Evolutionary conservation across 2,113 vertebrate species (phyloP), one percentile per base, ranked within the genome.

Genomic region (Lontra canadensis): DNA sequence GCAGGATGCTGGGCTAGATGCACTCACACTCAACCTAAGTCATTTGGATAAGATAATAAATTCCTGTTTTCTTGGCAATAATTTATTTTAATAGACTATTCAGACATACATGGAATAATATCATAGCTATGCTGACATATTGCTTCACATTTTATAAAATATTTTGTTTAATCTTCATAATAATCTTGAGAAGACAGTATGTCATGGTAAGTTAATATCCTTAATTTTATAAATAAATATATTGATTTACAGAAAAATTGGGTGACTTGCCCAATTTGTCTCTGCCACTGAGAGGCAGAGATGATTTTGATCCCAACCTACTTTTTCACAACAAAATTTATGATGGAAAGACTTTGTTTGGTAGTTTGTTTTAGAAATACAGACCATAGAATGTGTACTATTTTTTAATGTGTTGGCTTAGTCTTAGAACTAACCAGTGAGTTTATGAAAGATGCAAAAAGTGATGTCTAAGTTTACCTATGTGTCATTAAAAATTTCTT

Each of bases 91-190:
- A 94, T 96, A 65, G 74, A 87, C 12, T 25, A 44, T 80, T 83
- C 44, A 84, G 21, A 29, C 29, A 93, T 69, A 91, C 3, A 81
- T 4, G 86, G 31, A 87, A 87, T 94, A 90, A 55, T 82, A 52
- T 52, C 81, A 78, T 55, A 88, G 73, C 49, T 88, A 59, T 94
- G 29, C 42, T 97, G 42, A 85, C 47, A 92, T 74, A 80, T 59
- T 92, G 36, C 42, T 89, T 87, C 36, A 52, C 87, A 71, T 52
- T 92, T 96, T 84, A 85, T 17, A 92, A 97, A 96, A 87, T 95
- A 95, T 92, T 97, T 96, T 95, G 69, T 86, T 89, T 95, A 90
- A 93, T 89, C 39, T 96, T 96, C 10, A 83, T 34, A 65, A 90
- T 80, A 94, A 89, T 83, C 73, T 95, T 96, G 69, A 69, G 47